phyloP scores from a whole-genome alignment of 2,113 vertebrate genomes.

The Cinclus mexicanus region DNA sequence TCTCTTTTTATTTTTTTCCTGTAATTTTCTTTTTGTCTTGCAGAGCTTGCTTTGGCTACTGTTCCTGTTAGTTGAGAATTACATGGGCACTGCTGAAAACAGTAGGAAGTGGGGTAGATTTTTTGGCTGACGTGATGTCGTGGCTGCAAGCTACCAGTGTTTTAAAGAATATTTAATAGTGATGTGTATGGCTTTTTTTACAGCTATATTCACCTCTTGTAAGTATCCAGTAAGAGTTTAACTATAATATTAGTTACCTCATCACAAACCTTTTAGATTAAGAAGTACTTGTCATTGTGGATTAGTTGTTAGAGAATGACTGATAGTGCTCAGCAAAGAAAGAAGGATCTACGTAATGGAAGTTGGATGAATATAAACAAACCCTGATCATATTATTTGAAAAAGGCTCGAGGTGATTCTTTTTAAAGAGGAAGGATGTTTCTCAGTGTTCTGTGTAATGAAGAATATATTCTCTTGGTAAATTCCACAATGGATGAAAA shows the following conservation, averaged over 20 bases:
- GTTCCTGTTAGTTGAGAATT: slow-evolving; percentile 43
- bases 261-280: slow-evolving; percentile 27
- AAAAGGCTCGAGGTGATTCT: slow-evolving; percentile 28
- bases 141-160: slow-evolving; percentile 29
- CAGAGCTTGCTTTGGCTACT: slow-evolving; percentile 54
- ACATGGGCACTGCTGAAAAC: slow-evolving; percentile 36
- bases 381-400: not conserved
- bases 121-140: not conserved
- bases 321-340: slow-evolving; percentile 39
- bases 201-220: slow-evolving; percentile 9
- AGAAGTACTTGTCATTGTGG: slow-evolving; percentile 32
- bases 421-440: slow-evolving; percentile 18
- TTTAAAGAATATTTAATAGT: slow-evolving; percentile 24
- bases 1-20: not conserved
- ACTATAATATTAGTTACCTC: slow-evolving; percentile 39
- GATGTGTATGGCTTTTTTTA: slow-evolving; percentile 24
- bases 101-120: slow-evolving; percentile 19
- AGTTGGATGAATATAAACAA: slow-evolving; percentile 16
- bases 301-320: slow-evolving; percentile 52
- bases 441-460: not conserved
- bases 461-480: not conserved
- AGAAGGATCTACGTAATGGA: not conserved
- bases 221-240: slow-evolving; percentile 35
- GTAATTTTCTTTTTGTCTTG: not conserved
- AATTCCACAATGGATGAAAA: slow-evolving; percentile 19